Base-by-base conservation (phyloP, 2,797 vertebrate genomes). In the Fundulus diaphanus region DNA sequence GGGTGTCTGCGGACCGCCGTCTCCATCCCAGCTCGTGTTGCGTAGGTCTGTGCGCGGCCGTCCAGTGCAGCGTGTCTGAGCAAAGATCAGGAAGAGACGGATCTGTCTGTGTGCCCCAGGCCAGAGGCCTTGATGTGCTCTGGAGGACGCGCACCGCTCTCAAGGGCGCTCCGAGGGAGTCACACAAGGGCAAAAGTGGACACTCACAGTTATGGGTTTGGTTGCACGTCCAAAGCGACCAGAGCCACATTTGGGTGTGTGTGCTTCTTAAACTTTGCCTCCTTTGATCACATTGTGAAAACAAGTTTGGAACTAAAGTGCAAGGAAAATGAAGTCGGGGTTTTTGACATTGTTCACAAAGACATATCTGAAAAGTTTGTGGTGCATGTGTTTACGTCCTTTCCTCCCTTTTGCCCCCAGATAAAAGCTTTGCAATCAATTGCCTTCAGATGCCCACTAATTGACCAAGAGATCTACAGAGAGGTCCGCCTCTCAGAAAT, bases 41-140 rank as follows among this genome's bases (percentile, higher is more conserved):
- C 3, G 16, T 1, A 5, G 71, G 71, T 83, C 86, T 84, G 82
- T 91, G 85, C 88, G 87, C 86, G 86, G 80, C 87, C 83, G 90
- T 89, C 90, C 87, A 70, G 52, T 11, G 44, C 83, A 74, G 83
- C 86, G 88, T 90, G 88, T 89, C 84, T 51, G 72, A 40, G 72
- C 54, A 72, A 82, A 71, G 74, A 88, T 89, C 88, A 82, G 80
- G 87, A 90, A 89, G 90, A 82, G 78, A 83, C 54, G 84, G 74
- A 87, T 91, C 81, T 82, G 85, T 88, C 83, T 85, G 77, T 71
- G 82, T 67, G 87, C 88, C 87, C 83, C 68, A 57, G 87, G 87
- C 83, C 33, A 87, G 69, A 76, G 81, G 78, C 72, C 82, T 90
- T 86, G 89, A 91, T 90, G 85, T 83, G 84, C 91, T 88, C 83